phyloP scores from a whole-genome alignment of 2,888 invertebrate species.

The Drosophila diplacantha region DNA sequence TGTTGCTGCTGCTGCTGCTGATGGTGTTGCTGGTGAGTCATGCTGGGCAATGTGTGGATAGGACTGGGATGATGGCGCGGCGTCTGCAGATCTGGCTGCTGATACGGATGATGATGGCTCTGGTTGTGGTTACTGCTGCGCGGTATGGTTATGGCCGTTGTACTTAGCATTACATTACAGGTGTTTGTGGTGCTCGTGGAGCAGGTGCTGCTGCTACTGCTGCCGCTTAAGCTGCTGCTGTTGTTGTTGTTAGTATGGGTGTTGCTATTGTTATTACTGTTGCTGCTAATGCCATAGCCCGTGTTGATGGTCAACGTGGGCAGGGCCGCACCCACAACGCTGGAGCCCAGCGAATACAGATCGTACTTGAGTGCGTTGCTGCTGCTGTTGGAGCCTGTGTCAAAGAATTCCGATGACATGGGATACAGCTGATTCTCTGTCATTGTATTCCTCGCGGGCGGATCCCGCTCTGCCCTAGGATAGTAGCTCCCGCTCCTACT shows the following conservation, averaged over 20 bases:
- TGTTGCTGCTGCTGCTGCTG: slow-evolving; percentile 49
- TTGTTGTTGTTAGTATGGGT: slow-evolving; percentile 23
- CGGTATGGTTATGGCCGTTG: slow-evolving; percentile 75
- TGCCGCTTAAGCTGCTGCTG: slow-evolving; percentile 25
- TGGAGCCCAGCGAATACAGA: slow-evolving; percentile 70
- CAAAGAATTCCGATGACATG: slow-evolving; percentile 78
- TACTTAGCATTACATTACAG: slow-evolving; percentile 75
- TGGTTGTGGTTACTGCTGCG: slow-evolving; percentile 76
- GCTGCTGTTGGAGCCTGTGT: slow-evolving; percentile 76
- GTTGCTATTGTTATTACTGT: slow-evolving; percentile 24
- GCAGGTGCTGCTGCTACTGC: slow-evolving; percentile 42
- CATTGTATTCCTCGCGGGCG: slow-evolving; percentile 60
- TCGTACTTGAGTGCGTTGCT: slow-evolving; percentile 76
- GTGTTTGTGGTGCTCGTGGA: slow-evolving; percentile 50
- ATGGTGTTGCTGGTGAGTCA: slow-evolving; percentile 67
- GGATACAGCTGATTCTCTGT: slow-evolving; percentile 77
- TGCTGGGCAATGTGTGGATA: slow-evolving; percentile 60
- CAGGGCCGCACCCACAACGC: slow-evolving; percentile 46
- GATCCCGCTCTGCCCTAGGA: slow-evolving; percentile 12
- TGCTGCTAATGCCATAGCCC: slow-evolving; percentile 32
- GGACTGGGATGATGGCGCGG: slow-evolving; percentile 55
- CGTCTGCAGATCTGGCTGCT: slow-evolving; percentile 61
- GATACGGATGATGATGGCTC: slow-evolving; percentile 69
- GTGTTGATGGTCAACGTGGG: slow-evolving; percentile 63
- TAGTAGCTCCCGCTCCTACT: slow-evolving; percentile 1